Evolutionary conservation across 2,888 invertebrate genomes (phyloP).

Genomic region (Acronicta psi): DNA sequence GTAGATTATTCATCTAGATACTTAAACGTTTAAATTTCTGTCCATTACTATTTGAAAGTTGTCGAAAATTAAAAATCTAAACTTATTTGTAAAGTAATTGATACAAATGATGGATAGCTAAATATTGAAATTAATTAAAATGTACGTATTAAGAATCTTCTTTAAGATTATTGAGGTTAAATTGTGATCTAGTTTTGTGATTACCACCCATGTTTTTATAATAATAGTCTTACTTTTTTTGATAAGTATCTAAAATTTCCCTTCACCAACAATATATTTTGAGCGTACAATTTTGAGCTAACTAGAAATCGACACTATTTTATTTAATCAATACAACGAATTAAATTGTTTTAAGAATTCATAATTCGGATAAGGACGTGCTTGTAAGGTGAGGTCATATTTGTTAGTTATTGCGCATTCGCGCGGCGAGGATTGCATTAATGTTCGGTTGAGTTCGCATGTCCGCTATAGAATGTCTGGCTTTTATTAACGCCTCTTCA

Average conservation of each 20-base stretch:
- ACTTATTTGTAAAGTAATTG: too few relatives aligned
- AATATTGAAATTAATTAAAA: too few relatives aligned
- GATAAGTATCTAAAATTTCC: conserved; percentile 10
- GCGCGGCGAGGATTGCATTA: conserved; percentile 71
- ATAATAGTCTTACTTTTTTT: conserved; percentile 24
- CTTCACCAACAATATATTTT: conserved; percentile 46
- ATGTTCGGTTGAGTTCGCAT: conserved; percentile 75
- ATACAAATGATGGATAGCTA: too few relatives aligned
- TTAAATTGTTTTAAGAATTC: conserved; percentile 27
- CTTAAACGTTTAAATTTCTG: background rate
- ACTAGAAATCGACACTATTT: conserved; percentile 23
- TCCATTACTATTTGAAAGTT: conserved; percentile 5
- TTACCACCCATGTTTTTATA: conserved; percentile 11
- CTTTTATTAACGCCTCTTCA: conserved; percentile 78
- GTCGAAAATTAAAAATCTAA: conserved; percentile 5
- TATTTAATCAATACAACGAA: conserved; percentile 11
- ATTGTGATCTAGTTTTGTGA: conserved; percentile 25
- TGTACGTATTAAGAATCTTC: background rate
- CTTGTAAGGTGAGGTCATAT: conserved; percentile 28
- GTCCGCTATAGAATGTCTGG: conserved; percentile 84
- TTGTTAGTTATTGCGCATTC: conserved; percentile 61
- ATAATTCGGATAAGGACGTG: conserved; percentile 18
- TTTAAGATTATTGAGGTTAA: background rate
- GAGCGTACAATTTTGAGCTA: conserved; percentile 57
- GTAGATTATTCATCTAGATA: too few relatives aligned